Base-by-base conservation (phyloP, 1,140 invertebrate species). In the Ceratoteleas bidentatus region DNA sequence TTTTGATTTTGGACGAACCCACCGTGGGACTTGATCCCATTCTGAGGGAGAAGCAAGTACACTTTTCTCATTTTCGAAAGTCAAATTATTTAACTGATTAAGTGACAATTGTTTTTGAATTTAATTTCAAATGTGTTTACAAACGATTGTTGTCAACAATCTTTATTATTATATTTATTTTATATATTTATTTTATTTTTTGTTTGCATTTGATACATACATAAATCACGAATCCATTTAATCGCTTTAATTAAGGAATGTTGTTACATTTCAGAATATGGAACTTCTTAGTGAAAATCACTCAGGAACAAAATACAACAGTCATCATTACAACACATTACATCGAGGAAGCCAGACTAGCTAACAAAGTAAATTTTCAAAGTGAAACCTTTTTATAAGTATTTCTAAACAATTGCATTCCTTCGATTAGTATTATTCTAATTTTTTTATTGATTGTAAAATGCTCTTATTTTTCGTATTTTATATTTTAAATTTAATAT, bases 311-410 rank as follows among this genome's bases (percentile, higher is more conserved):
- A 24, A 93, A 93, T 13, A 95, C 94, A 43, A 94, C 95, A 0
- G 93, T 96, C 33, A 95, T 99, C 45, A 98, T 99, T 49, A 99
- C 97, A 0, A 99, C 97, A 9, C 97, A 99, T 92, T 99, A 99
- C 85, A 98, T 98, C 49, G 97, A 98, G 87, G 98, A 99, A 91
- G 95, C 97, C 0, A 94, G 95, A 85, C 94, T 97, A 87, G 96
- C 96, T 10, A 92, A 97, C 89, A 94, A 93, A 92, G 97, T 97
- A 92, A 75, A 43, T 24, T n/a, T n/a, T n/a, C n/a, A n/a, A n/a
- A 24, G 24, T 24, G 24, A 24, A 24, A 24, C 4, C 24, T 24
- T 24, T 24, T 24, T 24, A 24, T 24, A 24, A 24, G 24, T 24
- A 4, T 4, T 4, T 24, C 24, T 24, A 24, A 24, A 24, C 24